These are phyloP conservation scores for Zaprionus kolodkinae DNA, from an alignment of 1,140 invertebrate species.

Conservation along the genomic window DNA sequence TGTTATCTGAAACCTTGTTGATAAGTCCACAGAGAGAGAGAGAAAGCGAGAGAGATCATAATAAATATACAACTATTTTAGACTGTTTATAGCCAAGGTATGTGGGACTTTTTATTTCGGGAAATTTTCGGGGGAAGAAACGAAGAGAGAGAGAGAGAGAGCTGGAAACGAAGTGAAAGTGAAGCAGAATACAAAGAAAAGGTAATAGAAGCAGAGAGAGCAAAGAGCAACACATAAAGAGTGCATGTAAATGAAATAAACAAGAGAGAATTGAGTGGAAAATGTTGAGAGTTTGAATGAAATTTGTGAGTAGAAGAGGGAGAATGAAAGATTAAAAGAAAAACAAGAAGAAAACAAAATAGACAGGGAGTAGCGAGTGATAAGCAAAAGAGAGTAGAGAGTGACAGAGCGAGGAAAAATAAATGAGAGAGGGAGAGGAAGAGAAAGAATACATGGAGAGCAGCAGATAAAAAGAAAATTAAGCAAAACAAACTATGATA, in stretches of 20 bases:
- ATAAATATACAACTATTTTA: conserved; percentile 44
- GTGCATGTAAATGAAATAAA: too few relatives aligned
- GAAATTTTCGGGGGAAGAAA: background rate
- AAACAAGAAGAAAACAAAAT: background rate
- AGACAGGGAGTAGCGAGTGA: background rate
- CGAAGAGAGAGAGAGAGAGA: background rate
- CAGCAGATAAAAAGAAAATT: background rate
- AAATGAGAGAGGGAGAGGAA: background rate
- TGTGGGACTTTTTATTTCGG: background rate
- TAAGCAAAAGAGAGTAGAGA: background rate
- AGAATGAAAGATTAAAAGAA: background rate
- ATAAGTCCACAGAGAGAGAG: background rate
- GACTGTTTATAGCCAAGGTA: conserved; percentile 11
- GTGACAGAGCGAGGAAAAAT: background rate
- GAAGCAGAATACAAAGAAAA: background rate
- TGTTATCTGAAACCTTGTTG: conserved; percentile 60
- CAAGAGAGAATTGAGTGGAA: background rate
- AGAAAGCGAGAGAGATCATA: conserved; percentile 7
- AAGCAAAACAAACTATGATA: background rate
- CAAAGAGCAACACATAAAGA: background rate
- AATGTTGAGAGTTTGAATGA: background rate
- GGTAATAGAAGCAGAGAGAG: background rate
- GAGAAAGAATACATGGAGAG: background rate
- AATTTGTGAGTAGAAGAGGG: background rate
- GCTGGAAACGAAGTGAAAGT: background rate